Evolutionary conservation across 1,140 invertebrate genomes (phyloP).

Genomic region (Nymphalis io): DNA sequence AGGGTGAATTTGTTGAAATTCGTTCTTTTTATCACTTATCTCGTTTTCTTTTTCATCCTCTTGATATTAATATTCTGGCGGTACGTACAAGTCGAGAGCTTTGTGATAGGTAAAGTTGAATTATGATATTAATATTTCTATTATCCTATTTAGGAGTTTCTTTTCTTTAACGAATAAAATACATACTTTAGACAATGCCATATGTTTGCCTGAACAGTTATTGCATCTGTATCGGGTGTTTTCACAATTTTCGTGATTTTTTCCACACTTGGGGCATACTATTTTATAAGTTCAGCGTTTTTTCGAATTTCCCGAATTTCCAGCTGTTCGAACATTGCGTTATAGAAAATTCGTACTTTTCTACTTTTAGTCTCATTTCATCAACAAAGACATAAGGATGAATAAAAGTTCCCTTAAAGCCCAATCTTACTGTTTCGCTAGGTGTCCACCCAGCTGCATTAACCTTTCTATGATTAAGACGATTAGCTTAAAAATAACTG

Average conservation of each 20-base stretch:
- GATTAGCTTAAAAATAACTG: conserved; percentile 1
- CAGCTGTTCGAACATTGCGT: not conserved
- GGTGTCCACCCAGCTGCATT: not conserved
- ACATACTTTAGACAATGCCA: conserved; percentile 38
- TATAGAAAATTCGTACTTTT: not conserved
- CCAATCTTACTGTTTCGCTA: not conserved
- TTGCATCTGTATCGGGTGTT: conserved; percentile 30
- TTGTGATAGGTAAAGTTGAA: not conserved
- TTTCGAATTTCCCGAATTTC: not conserved
- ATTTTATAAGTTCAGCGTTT: no score
- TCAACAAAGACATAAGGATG: not conserved
- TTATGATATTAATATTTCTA: not conserved
- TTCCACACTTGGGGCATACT: conserved; percentile 43
- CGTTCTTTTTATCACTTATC: no score
- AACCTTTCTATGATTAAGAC: not conserved
- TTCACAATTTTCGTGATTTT: conserved; percentile 39
- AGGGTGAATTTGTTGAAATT: no score
- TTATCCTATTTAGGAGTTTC: no score
- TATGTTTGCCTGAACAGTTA: conserved; percentile 40
- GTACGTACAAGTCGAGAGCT: not conserved
- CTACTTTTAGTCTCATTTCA: not conserved
- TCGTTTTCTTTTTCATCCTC: no score
- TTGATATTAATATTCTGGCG: not conserved
- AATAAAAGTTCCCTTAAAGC: not conserved
- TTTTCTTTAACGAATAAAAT: conserved; percentile 31